Evolutionary conservation across 2,113 vertebrate genomes (phyloP), one percentile per base, ranked within the genome.

Genomic region (Hippocampus barbouri): DNA sequence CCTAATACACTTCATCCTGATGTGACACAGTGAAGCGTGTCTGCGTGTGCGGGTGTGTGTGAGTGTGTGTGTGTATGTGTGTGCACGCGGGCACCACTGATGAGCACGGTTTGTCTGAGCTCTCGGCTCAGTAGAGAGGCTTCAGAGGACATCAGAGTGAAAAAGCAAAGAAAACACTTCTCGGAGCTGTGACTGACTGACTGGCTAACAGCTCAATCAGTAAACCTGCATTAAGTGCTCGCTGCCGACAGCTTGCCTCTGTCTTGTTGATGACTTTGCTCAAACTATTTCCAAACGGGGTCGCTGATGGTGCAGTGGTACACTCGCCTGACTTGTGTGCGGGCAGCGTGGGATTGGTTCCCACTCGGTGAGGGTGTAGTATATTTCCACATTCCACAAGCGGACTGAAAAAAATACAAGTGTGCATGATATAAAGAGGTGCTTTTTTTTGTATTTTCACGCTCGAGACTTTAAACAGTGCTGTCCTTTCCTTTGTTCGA

Each of bases 1-100:
- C 73, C 78, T 88, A 82, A 82, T 81, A 70, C 80, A 81, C 78
- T 79, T 79, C 75, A 89, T 81, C 78, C 79, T 59, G 68, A 76
- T 72, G 72, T 81, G 78, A 68, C 73, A 67, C 25, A 77, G 73
- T 63, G 68, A 73, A 66, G 71, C 15, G 47, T 63, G 63, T 81
- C 66, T 78, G 3, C 70, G n/a, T 70, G 68, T 69, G 53, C 16
- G 18, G 21, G 30, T 30, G 34, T 38, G 30, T 34, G 30, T 34
- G 30, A 34, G 30, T 34, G 30, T 34, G n/a, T 70, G 45, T 60
- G 60, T 12, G 11, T 45, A 16, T 66, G 51, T 64, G 60, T 34
- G 53, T 54, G 47, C 66, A 14, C 7, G 20, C 63, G 34, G 51
- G 23, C 15, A 11, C 63, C 43, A 14, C 34, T 41, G 68, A 73